Evolutionary conservation across 2,113 vertebrate species (phyloP).

Genomic region (Poeciliopsis occidentalis): DNA sequence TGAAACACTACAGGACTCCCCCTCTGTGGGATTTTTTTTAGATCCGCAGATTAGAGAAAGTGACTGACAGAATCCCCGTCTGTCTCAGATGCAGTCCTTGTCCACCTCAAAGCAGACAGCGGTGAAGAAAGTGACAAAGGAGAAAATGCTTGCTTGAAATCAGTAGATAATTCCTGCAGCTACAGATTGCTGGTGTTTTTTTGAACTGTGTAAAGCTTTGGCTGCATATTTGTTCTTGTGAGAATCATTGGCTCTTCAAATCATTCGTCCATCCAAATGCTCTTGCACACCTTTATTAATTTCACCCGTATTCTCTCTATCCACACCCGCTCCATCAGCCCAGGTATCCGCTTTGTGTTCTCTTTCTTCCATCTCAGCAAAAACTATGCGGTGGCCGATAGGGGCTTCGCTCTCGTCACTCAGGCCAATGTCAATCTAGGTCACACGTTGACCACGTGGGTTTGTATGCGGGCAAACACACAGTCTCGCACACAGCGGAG

Average conservation of each 20-base stretch:
- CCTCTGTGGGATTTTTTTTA: conserved; percentile 20
- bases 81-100: neutral
- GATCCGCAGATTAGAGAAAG: conserved; percentile 28
- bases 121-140: neutral
- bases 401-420: conserved; percentile 18
- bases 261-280: conserved; percentile 8
- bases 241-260: conserved; percentile 33
- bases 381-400: conserved; percentile 32
- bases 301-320: conserved; percentile 17
- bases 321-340: conserved; percentile 27
- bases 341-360: conserved; percentile 37
- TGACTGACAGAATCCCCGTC: conserved; percentile 15
- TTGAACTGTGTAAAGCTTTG: conserved; percentile 1
- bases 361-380: conserved; percentile 11
- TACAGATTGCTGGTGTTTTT: neutral
- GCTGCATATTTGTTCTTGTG: conserved; percentile 10
- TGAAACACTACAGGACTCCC: conserved; percentile 24
- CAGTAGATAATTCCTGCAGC: conserved; percentile 1
- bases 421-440: conserved; percentile 36
- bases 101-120: conserved; percentile 10
- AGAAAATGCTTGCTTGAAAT: conserved; percentile 10
- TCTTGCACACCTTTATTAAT: conserved; percentile 22
- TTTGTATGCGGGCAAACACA: conserved; percentile 17
- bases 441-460: conserved; percentile 51
- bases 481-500: conserved; percentile 31